A percentile compares a stretch with the other conserved stretches of the same genome.
phyloP scores from a whole-genome alignment of 1,140 invertebrate genomes.

The Orchestia grillus region DNA sequence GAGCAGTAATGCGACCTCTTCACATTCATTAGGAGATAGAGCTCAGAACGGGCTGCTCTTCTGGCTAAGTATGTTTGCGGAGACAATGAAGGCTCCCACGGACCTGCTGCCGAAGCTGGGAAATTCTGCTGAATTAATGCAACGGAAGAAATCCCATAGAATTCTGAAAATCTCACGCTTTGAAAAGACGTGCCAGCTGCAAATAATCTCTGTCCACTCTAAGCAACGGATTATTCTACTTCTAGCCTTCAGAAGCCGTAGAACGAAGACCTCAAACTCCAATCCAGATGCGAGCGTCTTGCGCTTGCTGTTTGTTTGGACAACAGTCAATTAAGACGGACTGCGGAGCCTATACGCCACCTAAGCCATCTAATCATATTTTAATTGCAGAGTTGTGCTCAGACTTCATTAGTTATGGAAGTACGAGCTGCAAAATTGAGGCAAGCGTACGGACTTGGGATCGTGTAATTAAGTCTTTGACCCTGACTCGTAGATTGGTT shows the following conservation, averaged over 20 bases:
- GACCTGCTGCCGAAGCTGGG: neutral
- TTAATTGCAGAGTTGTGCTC: neutral
- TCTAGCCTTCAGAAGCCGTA: neutral
- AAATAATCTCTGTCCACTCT: neutral
- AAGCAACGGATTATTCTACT: neutral
- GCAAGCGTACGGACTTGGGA: neutral
- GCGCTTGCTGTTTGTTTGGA: neutral
- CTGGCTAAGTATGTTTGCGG: neutral
- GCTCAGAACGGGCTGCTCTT: neutral
- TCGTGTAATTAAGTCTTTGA: neutral
- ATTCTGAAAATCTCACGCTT: neutral
- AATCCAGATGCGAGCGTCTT: neutral
- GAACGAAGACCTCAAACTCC: neutral
- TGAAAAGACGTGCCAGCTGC: neutral
- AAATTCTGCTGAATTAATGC: neutral
- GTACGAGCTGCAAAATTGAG: neutral
- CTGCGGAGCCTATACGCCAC: neutral
- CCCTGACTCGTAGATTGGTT: neutral
- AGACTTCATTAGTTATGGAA: neutral
- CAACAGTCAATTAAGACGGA: neutral
- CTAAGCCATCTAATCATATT: neutral
- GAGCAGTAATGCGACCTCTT: neutral
- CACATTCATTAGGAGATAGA: constrained; percentile 40
- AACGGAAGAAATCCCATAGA: neutral
- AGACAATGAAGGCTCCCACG: constrained; percentile 33